A percentile compares a stretch with the other conserved stretches of the same genome.
Conservation (phyloP, 2,888 invertebrate genomes). For the Diogma glabrata region DNA sequence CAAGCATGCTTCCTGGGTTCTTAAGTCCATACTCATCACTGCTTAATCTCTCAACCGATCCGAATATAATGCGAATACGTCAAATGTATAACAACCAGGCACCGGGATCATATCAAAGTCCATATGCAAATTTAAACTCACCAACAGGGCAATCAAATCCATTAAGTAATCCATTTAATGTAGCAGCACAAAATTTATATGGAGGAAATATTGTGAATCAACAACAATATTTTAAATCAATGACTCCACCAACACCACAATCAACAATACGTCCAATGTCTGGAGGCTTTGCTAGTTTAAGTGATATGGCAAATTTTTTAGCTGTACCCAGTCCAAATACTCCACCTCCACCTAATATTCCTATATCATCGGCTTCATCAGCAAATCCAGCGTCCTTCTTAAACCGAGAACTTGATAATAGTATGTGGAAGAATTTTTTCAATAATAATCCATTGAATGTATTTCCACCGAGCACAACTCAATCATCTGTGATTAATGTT, state of each 20-base stretch:
- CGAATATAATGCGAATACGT: constrained; percentile 1
- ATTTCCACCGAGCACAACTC: neutral
- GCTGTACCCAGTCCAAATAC: constrained; percentile 7
- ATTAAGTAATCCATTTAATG: too few species aligned
- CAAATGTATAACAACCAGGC: constrained; percentile 7
- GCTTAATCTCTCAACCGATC: constrained; percentile 1
- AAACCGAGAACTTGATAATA: neutral
- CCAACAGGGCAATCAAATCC: neutral
- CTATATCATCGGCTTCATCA: neutral
- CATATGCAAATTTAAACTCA: constrained; percentile 4
- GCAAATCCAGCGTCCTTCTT: neutral
- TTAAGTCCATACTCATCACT: constrained; percentile 1
- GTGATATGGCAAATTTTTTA: constrained; percentile 7
- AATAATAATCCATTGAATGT: neutral
- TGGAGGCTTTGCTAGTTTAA: neutral
- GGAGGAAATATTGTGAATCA: constrained; percentile 1
- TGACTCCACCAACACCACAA: constrained; percentile 4
- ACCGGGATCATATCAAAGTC: neutral
- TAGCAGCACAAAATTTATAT: neutral
- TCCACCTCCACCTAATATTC: neutral
- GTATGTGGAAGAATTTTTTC: neutral
- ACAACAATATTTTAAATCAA: constrained; percentile 7
- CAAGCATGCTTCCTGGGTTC: neutral
- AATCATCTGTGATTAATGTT: neutral
- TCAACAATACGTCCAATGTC: constrained; percentile 6